phyloP scores from a whole-genome alignment of 2,888 invertebrate species.

The Pristionchus entomophagus region DNA sequence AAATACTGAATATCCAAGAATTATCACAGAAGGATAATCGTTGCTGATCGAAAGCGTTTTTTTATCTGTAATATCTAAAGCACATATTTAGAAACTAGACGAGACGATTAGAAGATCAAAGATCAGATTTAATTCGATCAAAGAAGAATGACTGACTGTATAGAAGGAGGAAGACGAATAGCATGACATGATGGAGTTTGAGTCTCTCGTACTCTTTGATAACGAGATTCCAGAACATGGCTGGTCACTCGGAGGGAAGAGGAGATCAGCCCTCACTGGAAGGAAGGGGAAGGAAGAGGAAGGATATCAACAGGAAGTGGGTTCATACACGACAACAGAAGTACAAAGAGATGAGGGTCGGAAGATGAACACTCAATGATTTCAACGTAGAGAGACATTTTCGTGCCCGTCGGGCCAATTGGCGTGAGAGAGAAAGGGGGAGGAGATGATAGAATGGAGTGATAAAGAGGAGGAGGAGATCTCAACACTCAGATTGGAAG shows the following conservation, averaged over 20 bases:
- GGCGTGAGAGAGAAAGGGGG: not conserved
- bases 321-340: not conserved
- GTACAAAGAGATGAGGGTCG: not conserved
- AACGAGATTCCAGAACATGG: slow-evolving; percentile 70
- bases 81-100: too few relatives aligned
- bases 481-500: not conserved
- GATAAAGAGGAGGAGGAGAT: not conserved
- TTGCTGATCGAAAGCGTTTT: too few relatives aligned
- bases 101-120: too few relatives aligned
- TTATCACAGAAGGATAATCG: too few relatives aligned
- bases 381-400: too few relatives aligned
- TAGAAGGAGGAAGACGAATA: slow-evolving; percentile 60
- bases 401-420: too few relatives aligned
- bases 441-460: slow-evolving; percentile 28
- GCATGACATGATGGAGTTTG: slow-evolving; percentile 64
- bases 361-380: too few relatives aligned
- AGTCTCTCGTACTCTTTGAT: slow-evolving; percentile 65
- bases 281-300: not conserved
- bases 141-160: slow-evolving; percentile 55
- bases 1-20: not conserved
- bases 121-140: not conserved
- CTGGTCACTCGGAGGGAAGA: not conserved
- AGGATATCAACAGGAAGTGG: not conserved
- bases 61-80: too few relatives aligned
- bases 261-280: not conserved